Base-by-base conservation (phyloP, 2,113 vertebrate genomes). In the Ictalurus punctatus region DNA sequence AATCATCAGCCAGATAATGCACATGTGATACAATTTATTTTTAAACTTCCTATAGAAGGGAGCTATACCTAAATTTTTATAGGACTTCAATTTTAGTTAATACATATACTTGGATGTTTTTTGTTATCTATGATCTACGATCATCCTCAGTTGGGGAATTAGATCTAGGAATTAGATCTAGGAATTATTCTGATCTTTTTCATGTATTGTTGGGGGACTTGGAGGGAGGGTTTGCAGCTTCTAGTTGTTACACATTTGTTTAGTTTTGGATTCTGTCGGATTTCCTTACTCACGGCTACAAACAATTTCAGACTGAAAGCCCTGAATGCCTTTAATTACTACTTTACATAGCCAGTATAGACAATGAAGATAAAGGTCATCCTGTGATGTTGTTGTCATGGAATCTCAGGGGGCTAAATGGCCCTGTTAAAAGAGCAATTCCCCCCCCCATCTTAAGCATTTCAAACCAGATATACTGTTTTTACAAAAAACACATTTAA, bases 401-500 rank as follows among this genome's bases (percentile, higher is more conserved):
- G 14, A 76, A 40, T 76, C 17, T 59, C 19, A 48, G 73, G 16
- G 34, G 37, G 37, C 73, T 88, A 9, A 48, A 8, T 48, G 48
- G 48, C 7, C 48, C 48, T 48, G 48, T 48, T 48, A 48, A 48
- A 48, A 48, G 7, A 48, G 48, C 80, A 59, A 61, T 17, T 73
- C 6, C 83, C 83, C 54, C 37, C 78, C 12, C 6, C 79, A 69
- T 52, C 56, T 83, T 4, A 83, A 88, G 37, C 40, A 54, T 69
- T n/a, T 83, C 1, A 52, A 71, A 71, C 21, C 87, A 71, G 87
- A 88, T 27, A 84, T 74, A 86, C 44, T 86, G 37, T 86, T 86
- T 86, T 3, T 86, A 58, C 67, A 73, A 74, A 69, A 86, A 56
- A 74, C 67, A 21, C 84, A 86, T 44, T 19, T 83, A 54, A 83